Conservation (phyloP, 1,140 invertebrate genomes). For the Coboldia fuscipes region DNA sequence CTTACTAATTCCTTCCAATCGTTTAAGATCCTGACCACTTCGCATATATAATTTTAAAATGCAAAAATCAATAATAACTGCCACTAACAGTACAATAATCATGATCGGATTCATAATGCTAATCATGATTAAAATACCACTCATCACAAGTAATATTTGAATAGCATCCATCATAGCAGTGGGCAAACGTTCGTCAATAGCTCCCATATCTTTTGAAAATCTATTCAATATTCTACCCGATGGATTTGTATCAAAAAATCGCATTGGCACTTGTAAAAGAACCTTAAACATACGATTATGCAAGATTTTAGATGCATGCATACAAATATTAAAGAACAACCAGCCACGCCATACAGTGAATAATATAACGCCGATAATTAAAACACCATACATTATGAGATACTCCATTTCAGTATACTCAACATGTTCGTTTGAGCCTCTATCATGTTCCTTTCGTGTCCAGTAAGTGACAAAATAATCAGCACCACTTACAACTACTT, state of each 20-base stretch:
- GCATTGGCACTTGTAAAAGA: constrained; percentile 52
- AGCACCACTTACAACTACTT: constrained; percentile 40
- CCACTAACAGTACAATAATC: constrained; percentile 31
- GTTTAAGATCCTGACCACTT: constrained; percentile 59
- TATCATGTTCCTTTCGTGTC: constrained; percentile 28
- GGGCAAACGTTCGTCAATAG: constrained; percentile 61
- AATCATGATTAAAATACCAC: constrained; percentile 42
- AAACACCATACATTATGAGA: constrained; percentile 16
- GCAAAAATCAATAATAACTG: constrained; percentile 40
- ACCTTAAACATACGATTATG: constrained; percentile 69
- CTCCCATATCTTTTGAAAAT: constrained; percentile 63
- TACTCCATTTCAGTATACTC: constrained; percentile 15
- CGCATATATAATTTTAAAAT: constrained; percentile 51
- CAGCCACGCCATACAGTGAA: constrained; percentile 34
- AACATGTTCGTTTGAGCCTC: constrained; percentile 10
- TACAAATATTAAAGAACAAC: constrained; percentile 57
- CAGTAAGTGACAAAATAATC: constrained; percentile 69
- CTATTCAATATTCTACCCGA: constrained; percentile 59
- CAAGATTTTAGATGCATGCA: constrained; percentile 55
- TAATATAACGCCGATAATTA: constrained; percentile 15
- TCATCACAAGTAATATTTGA: constrained; percentile 28
- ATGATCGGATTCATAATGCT: constrained; percentile 48
- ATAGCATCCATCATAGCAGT: constrained; percentile 37
- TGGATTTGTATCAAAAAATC: constrained; percentile 69
- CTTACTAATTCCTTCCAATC: constrained; percentile 53